Evolutionary conservation across 2,797 vertebrate species (phyloP), one percentile per base, ranked within the genome.

Genomic region (Sebastes hubbsi): DNA sequence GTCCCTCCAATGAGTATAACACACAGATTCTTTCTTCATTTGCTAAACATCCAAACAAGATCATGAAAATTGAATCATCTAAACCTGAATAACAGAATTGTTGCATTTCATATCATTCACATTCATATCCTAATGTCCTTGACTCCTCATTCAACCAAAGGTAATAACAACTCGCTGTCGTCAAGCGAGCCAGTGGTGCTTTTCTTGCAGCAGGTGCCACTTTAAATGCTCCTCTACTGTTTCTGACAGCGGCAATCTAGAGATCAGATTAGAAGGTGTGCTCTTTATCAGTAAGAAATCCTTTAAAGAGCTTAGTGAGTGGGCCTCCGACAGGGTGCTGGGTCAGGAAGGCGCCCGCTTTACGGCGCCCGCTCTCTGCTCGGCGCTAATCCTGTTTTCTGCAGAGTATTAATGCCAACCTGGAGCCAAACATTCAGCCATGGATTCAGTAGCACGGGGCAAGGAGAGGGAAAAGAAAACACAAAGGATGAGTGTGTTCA

Each of bases 161-260:
- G 55, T 36, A 78, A 54, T n/a, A 70, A 34, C 42, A 13, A 61
- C 75, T 58, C 0, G 13, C 67, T 16, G 64, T 59, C 20, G 70
- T 2, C 36, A 27, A 60, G 74, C 38, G 2, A 18, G 54, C 73
- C 81, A 66, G 78, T n/a, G 74, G 78, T 86, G 73, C 70, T 69
- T 64, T 65, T 66, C 76, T 34, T n/a, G 59, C 74, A 88, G 85
- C 87, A 89, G 88, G 87, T 81, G 91, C 85, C 66, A 36, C 89
- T 84, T 82, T 77, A 75, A 85, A 84, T 61, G 78, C 86, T 82
- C 82, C 86, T 90, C 75, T 69, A 80, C 77, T 36, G 82, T 87
- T 90, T 90, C 77, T 91, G 92, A 90, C 91, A 85, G 87, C 5
- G 6, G 88, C 84, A 92, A 92, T 89, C 94, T 89, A 85, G 87